Base-by-base conservation (phyloP, 2,797 vertebrate species). In the Semotilus atromaculatus region DNA sequence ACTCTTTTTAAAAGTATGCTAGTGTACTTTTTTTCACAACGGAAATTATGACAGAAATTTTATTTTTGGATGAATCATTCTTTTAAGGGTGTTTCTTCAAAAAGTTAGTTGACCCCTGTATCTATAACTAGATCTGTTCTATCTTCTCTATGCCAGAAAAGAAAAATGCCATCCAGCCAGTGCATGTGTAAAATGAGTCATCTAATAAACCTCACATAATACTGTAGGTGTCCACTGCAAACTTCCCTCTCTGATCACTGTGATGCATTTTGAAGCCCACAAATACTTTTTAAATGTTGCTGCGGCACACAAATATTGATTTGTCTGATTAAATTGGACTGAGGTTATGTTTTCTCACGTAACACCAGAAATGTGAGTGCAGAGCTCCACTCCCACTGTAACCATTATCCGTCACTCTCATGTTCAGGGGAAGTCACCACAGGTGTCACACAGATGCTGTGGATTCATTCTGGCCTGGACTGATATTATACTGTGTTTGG, bases 371-470 rank as follows among this genome's bases (percentile, higher is more conserved):
- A 13, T 53, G 64, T n/a, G 9, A 64, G 38, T 9, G 21, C 9
- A 53, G 48, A 23, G 48, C 18, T 58, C 34, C 26, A 66, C 16
- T 53, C 21, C 23, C 16, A 51, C 3, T 53, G 6, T 66, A 38
- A 13, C 21, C 58, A 14, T 36, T 53, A 34, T 51, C n/a, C 31
- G 29, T 13, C 19, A 4, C 10, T 62, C 43, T 73, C 16, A 21
- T 73, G 71, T 73, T 51, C 40, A 72, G 70, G 51, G 62, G 36
- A 77, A 14, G n/a, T 36, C 29, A 34, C 23, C 9, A 10, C 62
- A 79, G 60, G 60, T 45, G 55, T 74, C 55, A 77, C 14, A 78
- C 58, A 45, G 23, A 62, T 62, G 58, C n/a, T 14, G n/a, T 62
- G n/a, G 5, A 29, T 60, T 60, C n/a, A 62, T 23, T 58, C 21